phyloP scores from a whole-genome alignment of 2,888 invertebrate genomes.

The Lasioglossum lativentre region DNA sequence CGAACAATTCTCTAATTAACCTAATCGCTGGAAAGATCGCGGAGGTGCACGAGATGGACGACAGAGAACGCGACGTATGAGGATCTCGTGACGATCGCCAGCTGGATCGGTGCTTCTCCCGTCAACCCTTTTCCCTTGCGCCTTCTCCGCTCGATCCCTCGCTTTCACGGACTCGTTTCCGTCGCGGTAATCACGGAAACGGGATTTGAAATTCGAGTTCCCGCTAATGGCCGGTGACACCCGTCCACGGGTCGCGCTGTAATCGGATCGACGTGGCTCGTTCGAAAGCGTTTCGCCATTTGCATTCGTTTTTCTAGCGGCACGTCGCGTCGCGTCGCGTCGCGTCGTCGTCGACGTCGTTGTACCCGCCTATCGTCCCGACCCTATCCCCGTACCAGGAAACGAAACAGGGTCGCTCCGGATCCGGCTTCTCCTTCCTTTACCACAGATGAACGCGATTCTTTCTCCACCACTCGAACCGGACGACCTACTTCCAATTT shows the following conservation, averaged over 20 bases:
- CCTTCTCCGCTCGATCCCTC: slow-evolving; percentile 25
- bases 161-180: slow-evolving; percentile 63
- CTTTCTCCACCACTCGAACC: slow-evolving; percentile 28
- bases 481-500: slow-evolving; percentile 38
- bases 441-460: slow-evolving; percentile 31
- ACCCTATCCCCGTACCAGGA: slow-evolving; percentile 37
- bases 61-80: neutral
- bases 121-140: slow-evolving; percentile 14
- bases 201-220: slow-evolving; percentile 76
- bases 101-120: slow-evolving; percentile 49
- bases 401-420: slow-evolving; percentile 47
- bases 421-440: slow-evolving; percentile 31
- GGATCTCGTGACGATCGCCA: slow-evolving; percentile 36
- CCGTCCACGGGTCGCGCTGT: slow-evolving; percentile 63
- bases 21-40: neutral
- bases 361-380: slow-evolving; percentile 29
- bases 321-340: slow-evolving; percentile 15
- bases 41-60: neutral
- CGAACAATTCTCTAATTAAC: neutral
- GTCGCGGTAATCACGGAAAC: slow-evolving; percentile 72
- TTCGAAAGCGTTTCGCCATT: slow-evolving; percentile 61
- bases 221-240: slow-evolving; percentile 73
- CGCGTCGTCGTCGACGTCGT: slow-evolving; percentile 37
- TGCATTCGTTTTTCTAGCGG: slow-evolving; percentile 59
- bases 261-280: slow-evolving; percentile 70